Evolutionary conservation across 2,888 invertebrate species (phyloP).

Genomic region (Cyclophora albipunctata): DNA sequence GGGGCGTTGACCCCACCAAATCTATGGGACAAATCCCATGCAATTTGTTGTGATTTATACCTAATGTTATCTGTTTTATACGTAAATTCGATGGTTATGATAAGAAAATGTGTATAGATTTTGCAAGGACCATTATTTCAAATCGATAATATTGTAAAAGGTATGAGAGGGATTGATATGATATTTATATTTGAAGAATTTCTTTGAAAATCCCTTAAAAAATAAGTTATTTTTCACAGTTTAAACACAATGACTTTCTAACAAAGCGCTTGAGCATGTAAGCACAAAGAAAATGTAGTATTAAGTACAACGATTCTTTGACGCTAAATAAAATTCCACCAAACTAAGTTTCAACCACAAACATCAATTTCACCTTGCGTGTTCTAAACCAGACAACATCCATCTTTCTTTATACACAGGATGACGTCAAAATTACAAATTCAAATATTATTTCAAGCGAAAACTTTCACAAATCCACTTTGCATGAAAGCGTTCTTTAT

Average conservation of each 20-base stretch:
- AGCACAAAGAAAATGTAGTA: too few relatives aligned
- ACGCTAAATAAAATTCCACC: too few relatives aligned
- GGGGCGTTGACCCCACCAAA: conserved; percentile 39
- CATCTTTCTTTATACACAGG: conserved; percentile 41
- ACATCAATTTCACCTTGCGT: conserved; percentile 27
- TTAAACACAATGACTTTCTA: too few relatives aligned
- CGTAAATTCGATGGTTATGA: conserved; percentile 16
- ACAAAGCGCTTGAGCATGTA: too few relatives aligned
- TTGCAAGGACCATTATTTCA: too few relatives aligned
- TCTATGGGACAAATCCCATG: conserved; percentile 37
- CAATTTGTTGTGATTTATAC: conserved; percentile 41
- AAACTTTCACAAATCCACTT: conserved; percentile 61
- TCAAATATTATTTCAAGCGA: conserved; percentile 64
- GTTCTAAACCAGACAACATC: conserved; percentile 46
- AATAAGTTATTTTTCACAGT: too few relatives aligned
- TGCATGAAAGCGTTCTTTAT: conserved; percentile 59
- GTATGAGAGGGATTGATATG: too few relatives aligned
- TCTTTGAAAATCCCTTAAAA: too few relatives aligned
- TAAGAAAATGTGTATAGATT: background rate
- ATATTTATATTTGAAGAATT: too few relatives aligned
- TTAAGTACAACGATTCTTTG: too few relatives aligned
- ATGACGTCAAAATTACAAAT: conserved; percentile 58
- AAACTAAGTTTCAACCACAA: conserved; percentile 7
- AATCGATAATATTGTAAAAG: too few relatives aligned
- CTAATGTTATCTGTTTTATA: conserved; percentile 21